These are phyloP conservation scores for Hycleus phaleratus DNA, from an alignment of 1,140 invertebrate genomes.

Conservation along the genomic window DNA sequence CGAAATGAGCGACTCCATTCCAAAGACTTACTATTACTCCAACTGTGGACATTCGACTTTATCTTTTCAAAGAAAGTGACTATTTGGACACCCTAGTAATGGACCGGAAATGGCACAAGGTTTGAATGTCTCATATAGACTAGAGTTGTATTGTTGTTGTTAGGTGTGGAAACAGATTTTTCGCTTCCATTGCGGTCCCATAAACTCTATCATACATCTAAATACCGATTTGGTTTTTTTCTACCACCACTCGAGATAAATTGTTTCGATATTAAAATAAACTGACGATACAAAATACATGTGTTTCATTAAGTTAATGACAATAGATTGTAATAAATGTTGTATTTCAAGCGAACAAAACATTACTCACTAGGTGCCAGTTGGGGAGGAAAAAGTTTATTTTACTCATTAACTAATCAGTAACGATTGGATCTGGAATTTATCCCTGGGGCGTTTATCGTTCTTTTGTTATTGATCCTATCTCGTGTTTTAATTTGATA, in stretches of 20 bases:
- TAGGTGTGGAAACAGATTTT: not conserved
- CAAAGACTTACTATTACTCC: not conserved
- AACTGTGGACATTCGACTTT: conserved; percentile 14
- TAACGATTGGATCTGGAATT: not conserved
- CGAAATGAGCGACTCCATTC: conserved; percentile 10
- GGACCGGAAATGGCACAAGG: conserved; percentile 15
- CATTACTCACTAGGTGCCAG: not conserved
- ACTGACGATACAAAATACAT: not conserved
- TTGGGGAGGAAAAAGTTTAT: not conserved
- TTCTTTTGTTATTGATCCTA: no score
- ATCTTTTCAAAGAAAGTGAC: conserved; percentile 15
- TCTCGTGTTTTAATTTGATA: no score
- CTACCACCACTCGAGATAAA: not conserved
- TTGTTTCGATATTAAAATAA: not conserved
- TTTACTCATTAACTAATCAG: conserved; percentile 2
- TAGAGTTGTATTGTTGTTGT: not conserved
- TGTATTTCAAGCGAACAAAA: not conserved
- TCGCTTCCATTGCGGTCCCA: not conserved
- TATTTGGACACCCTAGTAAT: conserved; percentile 7
- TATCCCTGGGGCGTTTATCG: not conserved
- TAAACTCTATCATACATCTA: not conserved
- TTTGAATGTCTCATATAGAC: conserved; percentile 11
- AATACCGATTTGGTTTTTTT: not conserved
- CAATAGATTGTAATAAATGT: conserved; percentile 1
- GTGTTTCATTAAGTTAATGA: not conserved